Evolutionary conservation across 2,888 invertebrate genomes (phyloP), one percentile per base, ranked within the genome.

Genomic region (Sphaerophoria taeniata): DNA sequence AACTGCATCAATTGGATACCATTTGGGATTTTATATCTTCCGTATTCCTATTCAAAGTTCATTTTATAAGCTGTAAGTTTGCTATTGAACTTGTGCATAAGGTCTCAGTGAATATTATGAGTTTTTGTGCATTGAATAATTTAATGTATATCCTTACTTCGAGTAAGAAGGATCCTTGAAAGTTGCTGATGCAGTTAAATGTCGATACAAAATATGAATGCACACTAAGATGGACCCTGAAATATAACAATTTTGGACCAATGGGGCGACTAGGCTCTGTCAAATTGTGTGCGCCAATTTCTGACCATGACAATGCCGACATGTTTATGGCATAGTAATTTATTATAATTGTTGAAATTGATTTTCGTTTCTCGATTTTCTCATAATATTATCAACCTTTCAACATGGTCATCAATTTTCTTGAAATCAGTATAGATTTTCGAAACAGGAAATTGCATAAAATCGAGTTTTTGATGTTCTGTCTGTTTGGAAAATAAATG

Each of bases 21-120:
- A 84, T 84, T 79, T 84, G 84, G 79, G 75, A 84, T 75, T 84
- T 75, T n/a, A 84, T 84, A n/a, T n/a, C n/a, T n/a, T n/a, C 79
- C 76, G 75, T 79, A 84, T 84, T n/a, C n/a, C n/a, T n/a, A 84
- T 84, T 76, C 84, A 84, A 67, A 39, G 55, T 69, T 47, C 45
- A 14, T 24, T 75, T 16, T 47, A 33, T 65, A 67, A 53, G 45
- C 34, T 43, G 4, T 4, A 43, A 43, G 11, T 7, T 51, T 80
- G 80, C 34, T 84, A 80, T 80, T 84, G 80, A 79, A 84, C 84
- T 84, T 84, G 80, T 80, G 51, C 73, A 63, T 6, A 70, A 63
- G 14, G 56, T 63, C 51, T 56, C 69, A 70, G 45, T 58, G 43
- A 53, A 49, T 58, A 65, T 58, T 24, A 34, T 60, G 60, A 24